A percentile compares a stretch with the other conserved stretches of the same genome.
Conservation (phyloP, 2,113 vertebrate species). For the Pseudorectes ferrugineus region DNA sequence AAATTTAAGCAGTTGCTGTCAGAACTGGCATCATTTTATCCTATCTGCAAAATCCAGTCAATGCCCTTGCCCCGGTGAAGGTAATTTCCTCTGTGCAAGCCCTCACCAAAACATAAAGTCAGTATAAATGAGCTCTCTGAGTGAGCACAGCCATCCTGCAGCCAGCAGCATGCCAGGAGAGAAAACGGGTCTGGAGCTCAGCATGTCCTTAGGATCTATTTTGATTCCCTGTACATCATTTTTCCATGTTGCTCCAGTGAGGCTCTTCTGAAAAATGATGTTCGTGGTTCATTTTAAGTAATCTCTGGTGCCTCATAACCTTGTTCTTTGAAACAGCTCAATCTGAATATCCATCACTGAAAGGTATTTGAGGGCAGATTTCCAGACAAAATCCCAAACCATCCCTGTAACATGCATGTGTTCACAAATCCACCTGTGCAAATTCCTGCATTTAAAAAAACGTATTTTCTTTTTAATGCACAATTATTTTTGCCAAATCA, state of each 20-base stretch:
- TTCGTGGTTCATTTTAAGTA: neutral
- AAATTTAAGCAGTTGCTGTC: neutral
- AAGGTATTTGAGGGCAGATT: neutral
- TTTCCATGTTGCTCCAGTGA: neutral
- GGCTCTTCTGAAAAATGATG: neutral
- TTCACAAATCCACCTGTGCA: neutral
- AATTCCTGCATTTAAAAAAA: neutral
- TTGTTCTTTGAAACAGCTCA: neutral
- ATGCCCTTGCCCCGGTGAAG: neutral
- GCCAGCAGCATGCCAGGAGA: fast-evolving
- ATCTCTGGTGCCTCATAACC: neutral
- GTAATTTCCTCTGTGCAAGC: neutral
- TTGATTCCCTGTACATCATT: neutral
- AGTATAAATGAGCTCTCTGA: neutral
- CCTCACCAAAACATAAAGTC: neutral
- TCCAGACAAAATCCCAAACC: neutral
- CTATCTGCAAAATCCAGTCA: neutral
- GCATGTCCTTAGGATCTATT: neutral
- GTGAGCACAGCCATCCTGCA: fast-evolving
- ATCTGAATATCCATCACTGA: neutral
- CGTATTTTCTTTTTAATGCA: neutral
- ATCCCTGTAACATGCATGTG: neutral
- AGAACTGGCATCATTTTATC: neutral
- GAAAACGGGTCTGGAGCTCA: fast-evolving
- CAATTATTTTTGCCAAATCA: neutral